Evolutionary conservation across 2,113 vertebrate genomes (phyloP).

Genomic region (Trematocara macrostoma): DNA sequence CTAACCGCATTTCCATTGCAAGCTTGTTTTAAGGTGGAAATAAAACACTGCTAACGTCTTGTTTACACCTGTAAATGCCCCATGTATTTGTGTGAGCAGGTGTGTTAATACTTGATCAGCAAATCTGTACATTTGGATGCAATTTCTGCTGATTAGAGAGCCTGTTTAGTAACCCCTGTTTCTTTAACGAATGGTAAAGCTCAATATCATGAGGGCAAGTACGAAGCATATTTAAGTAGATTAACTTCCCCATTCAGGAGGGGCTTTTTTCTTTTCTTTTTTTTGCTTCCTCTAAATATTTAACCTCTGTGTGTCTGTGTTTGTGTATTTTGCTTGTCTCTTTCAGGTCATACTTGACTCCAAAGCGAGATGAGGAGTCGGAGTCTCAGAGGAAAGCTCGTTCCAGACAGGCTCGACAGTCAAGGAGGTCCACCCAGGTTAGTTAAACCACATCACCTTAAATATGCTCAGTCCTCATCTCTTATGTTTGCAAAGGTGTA

Average conservation of each 20-base stretch:
- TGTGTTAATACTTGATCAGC: background rate
- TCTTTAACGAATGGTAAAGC: background rate
- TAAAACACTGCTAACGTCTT: background rate
- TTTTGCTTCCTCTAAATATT: background rate
- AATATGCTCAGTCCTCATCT: background rate
- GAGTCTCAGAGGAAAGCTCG: constrained; percentile 99
- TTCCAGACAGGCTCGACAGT: constrained; percentile 96
- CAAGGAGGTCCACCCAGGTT: constrained; percentile 97
- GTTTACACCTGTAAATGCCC: background rate
- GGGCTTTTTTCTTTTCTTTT: rapidly evolving
- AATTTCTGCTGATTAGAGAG: background rate
- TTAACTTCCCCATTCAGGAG: background rate
- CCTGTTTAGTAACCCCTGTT: background rate
- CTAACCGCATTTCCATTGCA: background rate
- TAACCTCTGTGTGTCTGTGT: background rate
- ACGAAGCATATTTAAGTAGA: background rate
- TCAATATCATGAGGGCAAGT: background rate
- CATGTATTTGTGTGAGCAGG: background rate
- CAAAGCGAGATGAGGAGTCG: constrained; percentile 96
- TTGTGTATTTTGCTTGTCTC: background rate
- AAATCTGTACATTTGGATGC: background rate
- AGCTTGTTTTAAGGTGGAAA: background rate
- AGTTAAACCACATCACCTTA: background rate
- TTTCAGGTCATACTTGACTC: constrained; percentile 94
- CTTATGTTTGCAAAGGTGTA: background rate